phyloP scores from a whole-genome alignment of 2,797 vertebrate species.

The Chaenodraco wilsoni region DNA sequence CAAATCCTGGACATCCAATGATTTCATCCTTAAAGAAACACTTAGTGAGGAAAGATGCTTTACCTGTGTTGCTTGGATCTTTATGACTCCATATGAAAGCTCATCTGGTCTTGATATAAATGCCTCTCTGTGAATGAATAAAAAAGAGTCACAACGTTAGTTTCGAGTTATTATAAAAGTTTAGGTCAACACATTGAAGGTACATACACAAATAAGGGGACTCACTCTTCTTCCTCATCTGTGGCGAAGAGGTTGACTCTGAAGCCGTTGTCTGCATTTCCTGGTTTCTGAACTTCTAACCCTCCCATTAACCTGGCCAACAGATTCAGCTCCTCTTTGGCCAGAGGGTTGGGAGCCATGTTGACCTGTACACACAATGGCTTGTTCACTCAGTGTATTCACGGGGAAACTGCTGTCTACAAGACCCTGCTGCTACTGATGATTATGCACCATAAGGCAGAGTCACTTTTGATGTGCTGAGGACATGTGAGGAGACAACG shows the following conservation, averaged over 20 bases:
- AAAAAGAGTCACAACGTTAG: conserved; percentile 26
- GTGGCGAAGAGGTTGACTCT: conserved; percentile 93
- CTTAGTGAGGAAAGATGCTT: not conserved
- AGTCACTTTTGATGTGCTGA: not conserved
- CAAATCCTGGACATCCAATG: not conserved
- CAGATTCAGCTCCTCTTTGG: conserved; percentile 97
- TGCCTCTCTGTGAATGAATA: conserved; percentile 86
- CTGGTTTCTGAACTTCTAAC: conserved; percentile 87
- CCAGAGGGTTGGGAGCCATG: conserved; percentile 90
- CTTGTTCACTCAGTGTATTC: conserved; percentile 14
- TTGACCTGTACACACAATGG: conserved; percentile 84
- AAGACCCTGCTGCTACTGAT: not conserved
- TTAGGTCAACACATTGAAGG: not conserved
- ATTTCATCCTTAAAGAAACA: not conserved
- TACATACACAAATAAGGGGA: not conserved
- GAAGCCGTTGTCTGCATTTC: conserved; percentile 87
- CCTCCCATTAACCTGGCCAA: conserved; percentile 94
- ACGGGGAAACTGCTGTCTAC: not conserved
- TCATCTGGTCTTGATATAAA: conserved; percentile 90
- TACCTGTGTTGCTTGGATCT: conserved; percentile 95
- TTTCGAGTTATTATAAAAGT: not conserved
- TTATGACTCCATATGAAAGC: conserved; percentile 90
- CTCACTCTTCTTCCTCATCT: conserved; percentile 97
- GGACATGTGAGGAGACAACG: not conserved
- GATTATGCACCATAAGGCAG: not conserved